A percentile compares a stretch with the other conserved stretches of the same genome.
phyloP scores from a whole-genome alignment of 2,797 vertebrate genomes.

The Muscicapa striata region DNA sequence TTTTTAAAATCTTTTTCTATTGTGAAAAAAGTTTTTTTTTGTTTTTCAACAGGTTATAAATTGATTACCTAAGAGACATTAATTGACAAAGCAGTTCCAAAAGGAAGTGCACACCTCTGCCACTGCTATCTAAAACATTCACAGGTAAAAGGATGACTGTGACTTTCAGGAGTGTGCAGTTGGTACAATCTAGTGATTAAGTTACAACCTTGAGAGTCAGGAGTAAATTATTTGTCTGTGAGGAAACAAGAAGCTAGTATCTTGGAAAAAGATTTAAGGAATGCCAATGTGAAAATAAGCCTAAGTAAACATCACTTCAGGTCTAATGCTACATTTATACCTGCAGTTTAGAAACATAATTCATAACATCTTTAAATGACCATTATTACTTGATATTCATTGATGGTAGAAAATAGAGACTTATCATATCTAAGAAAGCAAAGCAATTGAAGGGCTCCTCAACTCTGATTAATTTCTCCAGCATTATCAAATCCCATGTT shows the following conservation, averaged over 20 bases:
- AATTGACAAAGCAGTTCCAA: background rate
- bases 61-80: background rate
- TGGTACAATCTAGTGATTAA: background rate
- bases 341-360: background rate
- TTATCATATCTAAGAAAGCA: fast-evolving
- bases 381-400: background rate
- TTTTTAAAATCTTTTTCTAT: background rate
- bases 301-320: background rate
- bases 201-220: background rate
- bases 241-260: background rate
- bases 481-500: background rate
- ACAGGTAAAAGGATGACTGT: background rate
- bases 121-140: background rate
- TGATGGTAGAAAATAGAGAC: background rate
- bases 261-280: background rate
- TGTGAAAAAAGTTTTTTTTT: background rate
- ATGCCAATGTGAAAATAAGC: background rate
- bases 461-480: background rate
- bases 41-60: background rate
- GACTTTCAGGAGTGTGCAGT: background rate
- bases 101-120: background rate
- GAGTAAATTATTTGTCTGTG: background rate
- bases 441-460: background rate
- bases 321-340: background rate
- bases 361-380: background rate